Evolutionary conservation across 2,888 invertebrate species (phyloP).

Genomic region (Buathra laborator): DNA sequence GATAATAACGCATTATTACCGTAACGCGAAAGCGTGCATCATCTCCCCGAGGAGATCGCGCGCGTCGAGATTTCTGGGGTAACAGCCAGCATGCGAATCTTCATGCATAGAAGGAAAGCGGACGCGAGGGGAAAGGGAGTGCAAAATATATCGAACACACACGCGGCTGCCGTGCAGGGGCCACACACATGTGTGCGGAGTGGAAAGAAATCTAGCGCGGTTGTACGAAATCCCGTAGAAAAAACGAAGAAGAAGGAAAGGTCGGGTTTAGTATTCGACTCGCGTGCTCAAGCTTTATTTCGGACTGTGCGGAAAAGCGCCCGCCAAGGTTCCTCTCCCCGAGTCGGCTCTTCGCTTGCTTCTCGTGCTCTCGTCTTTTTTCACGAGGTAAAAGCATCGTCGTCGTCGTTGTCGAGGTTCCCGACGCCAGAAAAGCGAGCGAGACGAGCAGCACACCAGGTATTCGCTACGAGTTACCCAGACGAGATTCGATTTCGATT

Average conservation of each 20-base stretch:
- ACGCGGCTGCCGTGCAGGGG: not conserved
- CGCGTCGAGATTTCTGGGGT: constrained; percentile 7
- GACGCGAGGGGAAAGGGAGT: not conserved
- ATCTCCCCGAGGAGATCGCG: not conserved
- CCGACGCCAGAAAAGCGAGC: constrained; percentile 37
- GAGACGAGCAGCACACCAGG: constrained; percentile 30
- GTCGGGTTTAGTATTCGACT: constrained; percentile 64
- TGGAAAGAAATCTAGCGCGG: constrained; percentile 13
- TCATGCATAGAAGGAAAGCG: constrained; percentile 8
- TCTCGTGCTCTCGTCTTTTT: constrained; percentile 8
- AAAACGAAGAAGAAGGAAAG: constrained; percentile 4
- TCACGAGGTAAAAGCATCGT: constrained; percentile 53
- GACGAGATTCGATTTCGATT: constrained; percentile 65
- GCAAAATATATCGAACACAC: constrained; percentile 20
- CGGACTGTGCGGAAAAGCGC: constrained; percentile 53
- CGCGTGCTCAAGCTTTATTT: constrained; percentile 64
- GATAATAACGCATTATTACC: constrained; percentile 4
- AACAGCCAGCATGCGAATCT: not conserved
- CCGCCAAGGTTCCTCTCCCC: constrained; percentile 38
- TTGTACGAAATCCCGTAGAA: constrained; percentile 28
- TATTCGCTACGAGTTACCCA: constrained; percentile 32
- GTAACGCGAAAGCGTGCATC: constrained; percentile 6
- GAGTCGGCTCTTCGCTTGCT: not conserved
- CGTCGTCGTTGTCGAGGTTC: constrained; percentile 55
- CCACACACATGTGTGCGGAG: constrained; percentile 3